These are phyloP conservation scores for Sorex maritimensis DNA, from an alignment of 2,797 vertebrate genomes.

Conservation along the genomic window DNA sequence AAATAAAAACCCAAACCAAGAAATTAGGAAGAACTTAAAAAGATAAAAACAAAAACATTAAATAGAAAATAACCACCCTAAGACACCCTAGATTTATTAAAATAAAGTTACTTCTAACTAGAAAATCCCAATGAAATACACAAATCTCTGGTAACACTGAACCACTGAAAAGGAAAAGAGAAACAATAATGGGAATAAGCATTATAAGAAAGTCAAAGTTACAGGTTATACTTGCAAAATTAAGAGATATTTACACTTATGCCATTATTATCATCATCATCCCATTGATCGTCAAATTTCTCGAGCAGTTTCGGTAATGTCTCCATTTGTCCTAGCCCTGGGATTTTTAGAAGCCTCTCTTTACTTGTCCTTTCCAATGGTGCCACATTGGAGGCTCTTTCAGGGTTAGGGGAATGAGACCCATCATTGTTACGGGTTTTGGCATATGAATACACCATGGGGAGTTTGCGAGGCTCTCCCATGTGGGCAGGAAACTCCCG, in stretches of 20 bases:
- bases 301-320: no score
- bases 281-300: no score
- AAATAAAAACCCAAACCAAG: slow-evolving; percentile 22
- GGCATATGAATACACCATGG: no score
- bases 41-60: slow-evolving; percentile 34
- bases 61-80: neutral
- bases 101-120: slow-evolving; percentile 38
- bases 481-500: no score
- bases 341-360: no score
- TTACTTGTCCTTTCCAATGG: no score
- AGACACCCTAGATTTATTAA: slow-evolving; percentile 26
- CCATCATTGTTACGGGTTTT: no score
- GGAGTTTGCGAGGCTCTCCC: no score
- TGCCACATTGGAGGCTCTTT: no score
- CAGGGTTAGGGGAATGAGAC: no score
- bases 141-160: neutral
- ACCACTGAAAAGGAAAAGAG: neutral
- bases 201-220: neutral
- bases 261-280: neutral
- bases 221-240: slow-evolving; percentile 12
- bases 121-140: slow-evolving; percentile 7
- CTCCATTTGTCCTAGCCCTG: no score
- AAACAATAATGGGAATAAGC: neutral
- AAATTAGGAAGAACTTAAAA: neutral
- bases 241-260: neutral